Percentiles rank a stretch among this genome's conserved stretches.
phyloP scores from a whole-genome alignment of 2,113 vertebrate species.

The Mixornis gularis region DNA sequence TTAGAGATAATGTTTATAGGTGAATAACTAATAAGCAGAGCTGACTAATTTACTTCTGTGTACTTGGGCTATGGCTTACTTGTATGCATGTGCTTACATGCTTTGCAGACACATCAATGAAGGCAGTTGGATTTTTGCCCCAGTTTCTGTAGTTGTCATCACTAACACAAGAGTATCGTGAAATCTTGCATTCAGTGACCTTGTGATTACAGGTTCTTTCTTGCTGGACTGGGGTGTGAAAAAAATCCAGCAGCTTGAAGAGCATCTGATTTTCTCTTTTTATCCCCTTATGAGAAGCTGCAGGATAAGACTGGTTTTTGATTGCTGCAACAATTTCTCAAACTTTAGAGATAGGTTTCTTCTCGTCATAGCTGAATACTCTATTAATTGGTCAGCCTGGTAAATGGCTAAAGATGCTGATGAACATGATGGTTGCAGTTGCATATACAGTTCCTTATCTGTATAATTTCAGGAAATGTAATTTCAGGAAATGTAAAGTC shows the following conservation, averaged over 20 bases:
- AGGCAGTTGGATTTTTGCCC: conserved; percentile 44
- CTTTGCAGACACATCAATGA: conserved; percentile 1
- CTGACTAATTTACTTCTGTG: background rate
- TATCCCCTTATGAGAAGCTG: background rate
- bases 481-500: background rate
- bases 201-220: conserved; percentile 37
- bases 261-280: background rate
- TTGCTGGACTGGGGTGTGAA: conserved; percentile 38
- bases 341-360: background rate
- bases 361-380: background rate
- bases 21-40: background rate
- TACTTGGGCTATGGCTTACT: background rate
- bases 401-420: background rate
- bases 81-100: conserved; percentile 22
- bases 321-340: conserved; percentile 5
- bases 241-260: conserved; percentile 36
- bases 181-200: conserved; percentile 22
- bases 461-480: background rate
- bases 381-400: background rate
- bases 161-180: background rate
- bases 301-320: background rate
- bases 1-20: background rate
- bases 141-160: conserved; percentile 45
- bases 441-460: background rate
- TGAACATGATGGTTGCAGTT: background rate